Evolutionary conservation across 2,888 invertebrate species (phyloP), one percentile per base, ranked within the genome.

Genomic region (Pterostichus niger): DNA sequence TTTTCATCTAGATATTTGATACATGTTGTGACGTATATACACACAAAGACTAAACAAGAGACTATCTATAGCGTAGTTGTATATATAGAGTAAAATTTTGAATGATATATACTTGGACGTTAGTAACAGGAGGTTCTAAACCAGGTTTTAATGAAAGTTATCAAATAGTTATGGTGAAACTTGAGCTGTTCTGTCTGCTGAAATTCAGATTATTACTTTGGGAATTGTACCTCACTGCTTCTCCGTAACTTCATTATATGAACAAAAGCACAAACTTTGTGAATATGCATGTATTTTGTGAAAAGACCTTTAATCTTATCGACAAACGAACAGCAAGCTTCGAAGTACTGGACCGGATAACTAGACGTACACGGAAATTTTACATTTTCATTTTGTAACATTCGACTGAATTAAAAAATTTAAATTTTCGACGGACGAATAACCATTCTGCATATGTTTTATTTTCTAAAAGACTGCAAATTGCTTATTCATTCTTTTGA

Each of bases 121-220:
- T 64, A 33, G 35, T 64, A 2, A 11, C 15, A 59, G 31, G 59
- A 1, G 13, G 13, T 13, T 15, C 54, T 61, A 54, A 54, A 24
- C 35, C 13, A 15, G 71, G 11, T 71, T 46, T 71, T 71, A 49
- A 71, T 71, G 71, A 24, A 46, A 46, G 10, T 46, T 71, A 15
- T 71, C 71, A 71, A 71, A 71, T 46, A 46, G 49, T 46, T 46
- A 17, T 15, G 9, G 10, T 71, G n/a, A 71, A 71, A 71, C 71
- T 71, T 71, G 17, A 71, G 44, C 71, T 71, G 17, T 59, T 59
- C 59, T 59, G 46, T 17, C 71, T 46, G 46, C n/a, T 46, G 17
- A 71, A 46, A 71, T 71, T 71, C 46, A 71, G 71, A 71, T 71
- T 71, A 71, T 71, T 71, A 71, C 44, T 75, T 75, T 17, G 73